A percentile compares a stretch with the other conserved stretches of the same genome.
Conservation (phyloP, 2,113 vertebrate species). For the Antigone vipio region DNA sequence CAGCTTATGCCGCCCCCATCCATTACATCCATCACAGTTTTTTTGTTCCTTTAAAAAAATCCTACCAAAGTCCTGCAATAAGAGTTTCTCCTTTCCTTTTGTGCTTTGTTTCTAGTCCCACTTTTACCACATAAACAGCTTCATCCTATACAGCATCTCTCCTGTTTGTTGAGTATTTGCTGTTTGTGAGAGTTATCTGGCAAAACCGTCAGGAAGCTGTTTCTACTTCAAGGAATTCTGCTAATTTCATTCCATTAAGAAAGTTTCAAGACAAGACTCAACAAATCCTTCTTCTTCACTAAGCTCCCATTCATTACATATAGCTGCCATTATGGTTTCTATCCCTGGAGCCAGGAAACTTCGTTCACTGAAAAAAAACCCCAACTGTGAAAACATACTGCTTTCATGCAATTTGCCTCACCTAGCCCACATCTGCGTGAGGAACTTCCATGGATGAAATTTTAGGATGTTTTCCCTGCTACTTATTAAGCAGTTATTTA, state of each 20-base stretch:
- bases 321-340: not conserved
- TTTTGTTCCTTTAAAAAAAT: not conserved
- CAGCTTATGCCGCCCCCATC: not conserved
- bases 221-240: conserved; percentile 11
- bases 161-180: not conserved
- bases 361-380: not conserved
- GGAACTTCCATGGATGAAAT: not conserved
- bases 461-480: not conserved
- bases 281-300: not conserved
- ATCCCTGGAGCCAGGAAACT: conserved; percentile 15
- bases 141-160: not conserved
- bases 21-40: not conserved
- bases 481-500: not conserved
- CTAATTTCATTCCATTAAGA: conserved; percentile 23
- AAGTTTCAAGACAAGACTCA: conserved; percentile 27
- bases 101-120: not conserved
- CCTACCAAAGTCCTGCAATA: not conserved
- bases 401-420: not conserved
- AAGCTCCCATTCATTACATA: not conserved
- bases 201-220: not conserved
- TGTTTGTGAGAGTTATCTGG: not conserved
- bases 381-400: not conserved
- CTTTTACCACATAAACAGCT: not conserved
- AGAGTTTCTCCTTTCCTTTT: not conserved
- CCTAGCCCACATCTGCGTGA: not conserved